Base-by-base conservation (phyloP, 23 tunicate genomes). In the Diplosoma virens region DNA sequence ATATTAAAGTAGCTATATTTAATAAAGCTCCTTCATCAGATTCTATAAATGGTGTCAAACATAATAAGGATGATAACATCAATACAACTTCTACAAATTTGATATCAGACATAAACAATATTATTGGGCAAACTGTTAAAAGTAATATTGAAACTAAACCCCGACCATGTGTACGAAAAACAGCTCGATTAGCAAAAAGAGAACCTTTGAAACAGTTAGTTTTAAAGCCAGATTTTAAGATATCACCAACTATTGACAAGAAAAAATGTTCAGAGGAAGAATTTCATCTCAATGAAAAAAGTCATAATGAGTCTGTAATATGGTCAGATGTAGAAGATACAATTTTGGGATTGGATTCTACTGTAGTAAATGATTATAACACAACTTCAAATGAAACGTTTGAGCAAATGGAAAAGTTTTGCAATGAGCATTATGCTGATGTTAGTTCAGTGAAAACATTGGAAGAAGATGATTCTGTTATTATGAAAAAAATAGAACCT, bases 321-420 rank as follows among this genome's bases (percentile, higher is more conserved):
- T 86, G 84, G 92, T 86, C 92, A 23, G 92, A 86, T 60, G 75
- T 48, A 1, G 75, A 79, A 26, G 92, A 86, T 54, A 67, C 92
- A 2, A 67, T 72, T 31, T 32, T 86, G 2, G 35, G 28, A 2
- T 23, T 70, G 1, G 78, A 61, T 25, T 25, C 81, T 0, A 41
- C 81, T 20, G 58, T 26, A 18, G 35, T 47, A n/a, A 30, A 71
- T 50, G 92, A 71, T 27, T 50, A 34, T 26, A 53, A 84, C 37
- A 73, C 81, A 67, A 79, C 92, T 21, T 86, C 84, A 2, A 86
- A 86, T 71, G 92, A 86, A 79, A 86, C 92, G 24, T 86, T 86
- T 71, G 92, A 86, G 50, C 92, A 86, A 79, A 86, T 86, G 67
- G 92, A 86, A 48, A 71, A 79, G 45, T 86, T 58, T 33, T 86